Evolutionary conservation across 2,888 invertebrate species (phyloP).

Genomic region (Drosophila formosana): DNA sequence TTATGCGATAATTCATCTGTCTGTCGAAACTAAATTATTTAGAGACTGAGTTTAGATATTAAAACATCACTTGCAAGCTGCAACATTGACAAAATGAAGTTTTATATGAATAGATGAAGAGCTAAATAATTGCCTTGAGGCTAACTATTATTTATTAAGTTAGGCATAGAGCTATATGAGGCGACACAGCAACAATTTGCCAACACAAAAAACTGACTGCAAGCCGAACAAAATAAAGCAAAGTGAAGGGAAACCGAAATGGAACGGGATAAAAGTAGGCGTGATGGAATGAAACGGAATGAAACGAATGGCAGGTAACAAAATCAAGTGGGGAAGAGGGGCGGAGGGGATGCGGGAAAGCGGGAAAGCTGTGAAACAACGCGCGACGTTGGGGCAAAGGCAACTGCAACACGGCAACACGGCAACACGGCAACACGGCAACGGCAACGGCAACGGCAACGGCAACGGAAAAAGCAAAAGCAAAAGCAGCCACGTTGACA

Average conservation of each 20-base stretch:
- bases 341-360: neutral
- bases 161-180: neutral
- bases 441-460: neutral
- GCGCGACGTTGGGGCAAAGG: neutral
- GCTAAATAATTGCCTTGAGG: no score
- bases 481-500: constrained; percentile 74
- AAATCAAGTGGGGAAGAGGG: constrained; percentile 18
- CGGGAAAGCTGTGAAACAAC: neutral
- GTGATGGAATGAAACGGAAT: constrained; percentile 13
- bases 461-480: constrained; percentile 28
- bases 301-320: constrained; percentile 44
- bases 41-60: no score
- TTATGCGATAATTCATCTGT: neutral
- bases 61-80: no score
- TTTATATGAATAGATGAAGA: no score
- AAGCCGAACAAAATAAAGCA: constrained; percentile 4
- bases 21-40: no score
- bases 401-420: neutral
- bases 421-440: neutral
- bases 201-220: constrained; percentile 11
- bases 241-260: constrained; percentile 6
- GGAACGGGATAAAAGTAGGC: neutral
- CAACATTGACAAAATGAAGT: no score
- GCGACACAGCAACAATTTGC: constrained; percentile 8
- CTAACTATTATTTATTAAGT: no score